A percentile compares a stretch with the other conserved stretches of the same genome.
These are phyloP conservation scores for Temnothorax ravouxi DNA, from an alignment of 2,888 invertebrate species.

Conservation along the genomic window DNA sequence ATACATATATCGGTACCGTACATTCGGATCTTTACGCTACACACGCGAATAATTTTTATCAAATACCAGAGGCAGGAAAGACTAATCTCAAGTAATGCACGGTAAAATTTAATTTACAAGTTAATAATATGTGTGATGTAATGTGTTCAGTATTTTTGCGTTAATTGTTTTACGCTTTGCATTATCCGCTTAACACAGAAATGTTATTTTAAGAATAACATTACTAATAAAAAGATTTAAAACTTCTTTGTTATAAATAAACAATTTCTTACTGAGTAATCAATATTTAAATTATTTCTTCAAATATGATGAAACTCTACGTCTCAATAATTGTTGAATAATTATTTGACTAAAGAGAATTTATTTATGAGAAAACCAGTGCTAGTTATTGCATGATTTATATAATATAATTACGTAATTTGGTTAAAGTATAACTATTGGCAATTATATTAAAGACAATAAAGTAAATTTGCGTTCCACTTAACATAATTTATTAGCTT, in stretches of 20 bases:
- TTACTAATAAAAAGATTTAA: not conserved
- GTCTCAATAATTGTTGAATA: not conserved
- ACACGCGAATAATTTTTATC: constrained; percentile 5
- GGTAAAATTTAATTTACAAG: not conserved
- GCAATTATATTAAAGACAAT: constrained; percentile 30
- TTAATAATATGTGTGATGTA: not conserved
- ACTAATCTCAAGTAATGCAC: not conserved
- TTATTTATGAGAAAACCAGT: constrained; percentile 23
- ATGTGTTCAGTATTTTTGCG: not conserved
- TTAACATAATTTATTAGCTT: constrained; percentile 50
- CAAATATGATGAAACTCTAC: not conserved
- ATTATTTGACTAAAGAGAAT: not conserved
- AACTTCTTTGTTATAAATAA: not conserved
- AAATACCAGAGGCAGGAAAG: constrained; percentile 1
- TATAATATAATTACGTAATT: constrained; percentile 52
- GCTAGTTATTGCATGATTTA: not conserved
- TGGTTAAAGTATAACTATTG: constrained; percentile 46
- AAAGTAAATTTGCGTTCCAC: constrained; percentile 30
- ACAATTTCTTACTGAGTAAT: not conserved
- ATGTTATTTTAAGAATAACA: not conserved
- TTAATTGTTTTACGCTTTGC: constrained; percentile 1
- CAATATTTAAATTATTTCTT: constrained; percentile 1
- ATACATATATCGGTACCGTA: constrained; percentile 29
- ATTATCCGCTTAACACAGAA: not conserved
- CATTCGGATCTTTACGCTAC: constrained; percentile 57